phyloP scores from a whole-genome alignment of 2,888 invertebrate species.

The Hydrotaea diabolus region DNA sequence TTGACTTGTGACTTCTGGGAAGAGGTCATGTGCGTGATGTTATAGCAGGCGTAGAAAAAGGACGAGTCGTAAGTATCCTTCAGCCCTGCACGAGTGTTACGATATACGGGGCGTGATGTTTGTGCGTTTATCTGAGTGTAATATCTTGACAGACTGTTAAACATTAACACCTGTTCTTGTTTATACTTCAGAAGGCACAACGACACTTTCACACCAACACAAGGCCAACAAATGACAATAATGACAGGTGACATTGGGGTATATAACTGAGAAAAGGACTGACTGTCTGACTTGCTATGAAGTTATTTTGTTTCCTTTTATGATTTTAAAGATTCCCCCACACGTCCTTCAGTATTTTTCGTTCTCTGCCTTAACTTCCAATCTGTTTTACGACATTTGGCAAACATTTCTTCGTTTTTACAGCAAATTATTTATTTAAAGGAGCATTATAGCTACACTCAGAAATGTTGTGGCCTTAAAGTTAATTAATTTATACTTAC shows the following conservation, averaged over 20 bases:
- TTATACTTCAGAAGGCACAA: slow-evolving; percentile 4
- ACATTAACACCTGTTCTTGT: slow-evolving; percentile 63
- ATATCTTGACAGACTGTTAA: slow-evolving; percentile 53
- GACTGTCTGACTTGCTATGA: background rate
- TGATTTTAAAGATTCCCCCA: background rate
- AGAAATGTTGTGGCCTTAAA: background rate
- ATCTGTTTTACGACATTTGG: background rate
- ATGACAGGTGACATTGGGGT: slow-evolving; percentile 50
- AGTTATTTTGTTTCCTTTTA: too few species aligned
- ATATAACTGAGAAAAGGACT: background rate
- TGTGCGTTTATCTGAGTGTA: background rate
- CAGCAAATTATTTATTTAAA: background rate
- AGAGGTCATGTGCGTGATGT: slow-evolving; percentile 54
- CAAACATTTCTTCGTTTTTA: too few species aligned
- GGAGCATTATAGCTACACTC: background rate
- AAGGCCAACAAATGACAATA: slow-evolving; percentile 45
- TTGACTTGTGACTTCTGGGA: slow-evolving; percentile 59
- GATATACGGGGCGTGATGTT: too few species aligned
- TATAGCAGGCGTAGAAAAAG: slow-evolving; percentile 16
- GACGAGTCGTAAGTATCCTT: background rate
- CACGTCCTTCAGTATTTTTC: background rate
- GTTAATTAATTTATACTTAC: background rate
- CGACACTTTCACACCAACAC: background rate
- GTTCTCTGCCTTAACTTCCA: background rate
- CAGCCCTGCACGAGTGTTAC: too few species aligned